Percentiles rank a stretch among this genome's conserved stretches.
Conservation (phyloP, 2,113 vertebrate genomes). For the Phycodurus eques region DNA sequence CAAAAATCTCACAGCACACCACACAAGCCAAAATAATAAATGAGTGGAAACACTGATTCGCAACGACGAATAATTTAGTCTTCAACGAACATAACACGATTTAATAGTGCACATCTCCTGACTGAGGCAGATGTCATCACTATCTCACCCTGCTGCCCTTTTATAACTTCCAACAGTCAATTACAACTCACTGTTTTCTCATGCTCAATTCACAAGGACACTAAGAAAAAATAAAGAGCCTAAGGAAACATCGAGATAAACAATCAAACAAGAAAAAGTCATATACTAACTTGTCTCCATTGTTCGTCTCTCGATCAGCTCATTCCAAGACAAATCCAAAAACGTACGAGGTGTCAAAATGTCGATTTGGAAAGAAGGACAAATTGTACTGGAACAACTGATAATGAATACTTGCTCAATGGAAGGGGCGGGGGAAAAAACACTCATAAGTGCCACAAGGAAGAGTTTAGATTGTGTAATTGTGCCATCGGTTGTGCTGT, state of each 20-base stretch:
- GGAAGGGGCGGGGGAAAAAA: neutral
- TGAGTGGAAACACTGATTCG: too few species aligned
- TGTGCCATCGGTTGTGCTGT: neutral
- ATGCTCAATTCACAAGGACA: neutral
- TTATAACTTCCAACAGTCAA: neutral
- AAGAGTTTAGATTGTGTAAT: slow-evolving; percentile 1
- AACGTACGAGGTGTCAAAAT: slow-evolving; percentile 3
- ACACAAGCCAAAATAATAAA: too few species aligned
- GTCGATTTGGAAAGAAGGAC: neutral
- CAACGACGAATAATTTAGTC: too few species aligned
- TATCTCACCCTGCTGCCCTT: neutral
- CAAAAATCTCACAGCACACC: too few species aligned
- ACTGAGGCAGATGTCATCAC: too few species aligned
- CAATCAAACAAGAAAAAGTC: slow-evolving; percentile 7
- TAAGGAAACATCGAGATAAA: neutral
- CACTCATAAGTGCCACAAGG: slow-evolving; percentile 1
- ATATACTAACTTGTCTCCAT: slow-evolving; percentile 49
- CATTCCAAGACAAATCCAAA: neutral
- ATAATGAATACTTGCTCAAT: slow-evolving; percentile 6
- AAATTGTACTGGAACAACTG: slow-evolving; percentile 1
- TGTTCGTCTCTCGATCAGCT: neutral
- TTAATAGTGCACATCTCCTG: too few species aligned
- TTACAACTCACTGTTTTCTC: neutral
- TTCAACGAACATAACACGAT: too few species aligned
- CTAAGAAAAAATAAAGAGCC: neutral